Evolutionary conservation across 2,113 vertebrate genomes (phyloP), one percentile per base, ranked within the genome.

Genomic region (Caranx ignobilis): DNA sequence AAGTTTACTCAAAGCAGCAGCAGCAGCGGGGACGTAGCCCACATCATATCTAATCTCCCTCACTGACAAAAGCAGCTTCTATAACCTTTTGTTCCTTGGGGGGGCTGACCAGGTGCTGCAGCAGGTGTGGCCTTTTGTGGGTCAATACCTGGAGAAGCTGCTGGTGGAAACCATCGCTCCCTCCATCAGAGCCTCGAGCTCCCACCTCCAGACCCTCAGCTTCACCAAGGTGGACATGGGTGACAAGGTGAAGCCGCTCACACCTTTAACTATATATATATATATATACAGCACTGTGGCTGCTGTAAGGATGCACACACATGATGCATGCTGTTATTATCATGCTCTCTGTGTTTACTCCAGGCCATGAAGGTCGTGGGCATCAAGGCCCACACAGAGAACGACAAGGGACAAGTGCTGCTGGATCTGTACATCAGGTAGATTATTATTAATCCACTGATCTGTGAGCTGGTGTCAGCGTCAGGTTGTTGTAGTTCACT

Each of bases 391-490:
- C 97, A 99, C 90, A 95, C 96, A 0, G 96, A 96, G 71, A 92
- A 92, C 35, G 95, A 95, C 76, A 96, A 96, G 76, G 93, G 96
- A 45, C 97, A 98, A 89, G 96, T 99, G 64, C 91, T 98, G 71
- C 88, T 99, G 50, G 97, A 98, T 84, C 91, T 99, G 75, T 97
- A 96, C 69, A 89, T 99, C 78, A 99, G 97, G 97, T 98, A 85
- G 87, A 50, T 75, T 26, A 26, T 26, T 26, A 2, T 71, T 48
- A 16, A 47, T 54, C 3, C 11, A n/a, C 11, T 72, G 19, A 19
- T 41, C 6, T 63, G 13, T 3, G 6, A 39, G 11, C 56, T 26
- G 34, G 4, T 0, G 0, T 18, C 12, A 3, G 26, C 26, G 26
- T 26, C 26, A 26, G 26, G 26, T 26, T 26, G 26, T 26, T 26